Conservation (phyloP, 2,888 invertebrate genomes). For the Cantharis rufa region DNA sequence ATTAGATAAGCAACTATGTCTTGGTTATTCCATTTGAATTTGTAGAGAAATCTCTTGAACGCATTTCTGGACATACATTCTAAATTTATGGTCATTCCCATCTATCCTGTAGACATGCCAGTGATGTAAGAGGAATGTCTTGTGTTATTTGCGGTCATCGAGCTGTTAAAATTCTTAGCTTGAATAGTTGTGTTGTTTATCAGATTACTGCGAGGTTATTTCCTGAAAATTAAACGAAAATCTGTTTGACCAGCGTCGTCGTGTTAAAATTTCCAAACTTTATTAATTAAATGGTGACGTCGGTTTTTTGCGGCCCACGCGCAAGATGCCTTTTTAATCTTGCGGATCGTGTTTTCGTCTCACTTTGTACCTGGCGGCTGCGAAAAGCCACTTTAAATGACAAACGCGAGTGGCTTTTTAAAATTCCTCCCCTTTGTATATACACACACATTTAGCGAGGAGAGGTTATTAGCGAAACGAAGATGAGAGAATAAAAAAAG, state of each 20-base stretch:
- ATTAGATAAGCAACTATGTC: neutral
- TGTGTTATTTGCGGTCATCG: slow-evolving; percentile 44
- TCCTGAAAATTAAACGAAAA: slow-evolving; percentile 33
- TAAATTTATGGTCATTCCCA: slow-evolving; percentile 27
- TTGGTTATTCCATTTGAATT: slow-evolving; percentile 2
- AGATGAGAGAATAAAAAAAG: slow-evolving; percentile 48
- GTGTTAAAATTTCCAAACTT: neutral
- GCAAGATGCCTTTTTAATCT: slow-evolving; percentile 29
- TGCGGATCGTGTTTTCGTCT: slow-evolving; percentile 16
- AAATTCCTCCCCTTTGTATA: slow-evolving; percentile 48
- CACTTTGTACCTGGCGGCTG: slow-evolving; percentile 31
- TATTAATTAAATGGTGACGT: neutral
- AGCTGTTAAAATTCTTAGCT: slow-evolving; percentile 52
- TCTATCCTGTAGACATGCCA: slow-evolving; percentile 32
- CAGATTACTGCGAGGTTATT: slow-evolving; percentile 38
- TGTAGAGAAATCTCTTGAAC: slow-evolving; percentile 4
- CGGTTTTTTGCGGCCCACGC: neutral
- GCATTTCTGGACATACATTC: slow-evolving; percentile 9
- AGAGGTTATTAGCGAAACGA: slow-evolving; percentile 50
- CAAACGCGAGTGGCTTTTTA: slow-evolving; percentile 52
- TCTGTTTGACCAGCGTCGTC: neutral
- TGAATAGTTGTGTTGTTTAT: slow-evolving; percentile 47
- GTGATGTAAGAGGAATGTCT: slow-evolving; percentile 49
- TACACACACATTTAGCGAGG: slow-evolving; percentile 46
- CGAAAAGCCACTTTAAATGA: slow-evolving; percentile 47